Conservation (phyloP, 2,113 vertebrate species). For the Tachysurus fulvidraco region DNA sequence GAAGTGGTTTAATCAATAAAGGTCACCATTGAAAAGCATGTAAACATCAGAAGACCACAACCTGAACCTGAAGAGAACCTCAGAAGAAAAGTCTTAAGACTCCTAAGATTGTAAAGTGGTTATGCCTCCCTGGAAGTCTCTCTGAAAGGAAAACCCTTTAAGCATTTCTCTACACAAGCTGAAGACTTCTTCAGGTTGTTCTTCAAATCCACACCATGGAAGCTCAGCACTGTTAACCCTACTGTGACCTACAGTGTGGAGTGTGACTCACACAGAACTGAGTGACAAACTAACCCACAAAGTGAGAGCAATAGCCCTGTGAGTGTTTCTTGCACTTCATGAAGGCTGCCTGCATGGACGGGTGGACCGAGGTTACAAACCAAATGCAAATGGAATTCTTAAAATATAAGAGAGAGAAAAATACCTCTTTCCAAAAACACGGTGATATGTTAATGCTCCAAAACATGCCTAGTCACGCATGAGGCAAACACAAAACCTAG, state of each 20-base stretch:
- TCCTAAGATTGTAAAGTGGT: background rate
- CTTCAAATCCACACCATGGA: background rate
- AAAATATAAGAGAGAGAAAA: background rate
- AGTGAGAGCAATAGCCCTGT: background rate
- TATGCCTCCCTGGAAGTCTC: background rate
- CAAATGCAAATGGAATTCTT: too few relatives aligned
- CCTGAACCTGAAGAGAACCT: background rate
- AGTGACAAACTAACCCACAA: background rate
- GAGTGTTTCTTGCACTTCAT: background rate
- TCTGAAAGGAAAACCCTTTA: background rate
- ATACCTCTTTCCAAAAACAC: background rate
- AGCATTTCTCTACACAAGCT: background rate
- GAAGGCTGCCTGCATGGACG: background rate
- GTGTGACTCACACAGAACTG: background rate
- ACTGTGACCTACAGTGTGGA: background rate
- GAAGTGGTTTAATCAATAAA: background rate
- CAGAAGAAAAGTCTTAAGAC: background rate
- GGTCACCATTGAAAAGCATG: background rate
- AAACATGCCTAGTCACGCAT: too few relatives aligned
- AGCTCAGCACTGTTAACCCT: background rate
- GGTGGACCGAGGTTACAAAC: background rate
- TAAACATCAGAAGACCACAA: background rate
- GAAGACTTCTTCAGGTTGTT: background rate
- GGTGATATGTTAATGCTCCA: background rate
- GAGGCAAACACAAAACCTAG: background rate